A percentile compares a stretch with the other conserved stretches of the same genome.
These are phyloP conservation scores for Cephus runcator DNA, from an alignment of 2,888 invertebrate genomes.

Conservation along the genomic window DNA sequence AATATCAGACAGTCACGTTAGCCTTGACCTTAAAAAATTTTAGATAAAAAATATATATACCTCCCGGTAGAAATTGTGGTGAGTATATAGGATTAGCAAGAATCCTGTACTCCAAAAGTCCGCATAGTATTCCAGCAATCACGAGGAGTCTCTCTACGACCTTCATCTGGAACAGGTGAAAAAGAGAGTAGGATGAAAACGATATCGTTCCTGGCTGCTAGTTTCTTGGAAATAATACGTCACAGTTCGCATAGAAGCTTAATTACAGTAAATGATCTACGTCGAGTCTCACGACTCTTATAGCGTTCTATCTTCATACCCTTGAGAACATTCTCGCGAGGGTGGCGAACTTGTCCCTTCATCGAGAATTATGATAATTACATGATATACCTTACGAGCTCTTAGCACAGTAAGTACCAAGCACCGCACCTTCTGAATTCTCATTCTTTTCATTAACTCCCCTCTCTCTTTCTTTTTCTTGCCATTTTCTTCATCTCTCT, in stretches of 20 bases:
- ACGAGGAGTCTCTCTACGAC: conserved; percentile 4
- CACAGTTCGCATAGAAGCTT: not conserved
- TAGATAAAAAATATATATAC: conserved; percentile 28
- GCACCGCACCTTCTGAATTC: not conserved
- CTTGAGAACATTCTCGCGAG: not conserved
- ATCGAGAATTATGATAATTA: not conserved
- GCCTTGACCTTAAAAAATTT: not conserved
- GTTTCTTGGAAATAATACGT: not conserved
- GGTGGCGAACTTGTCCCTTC: not conserved
- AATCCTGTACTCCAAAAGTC: not conserved
- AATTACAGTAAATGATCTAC: not conserved
- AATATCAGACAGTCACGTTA: not conserved
- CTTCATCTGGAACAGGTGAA: conserved; percentile 54
- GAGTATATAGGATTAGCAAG: conserved; percentile 46
- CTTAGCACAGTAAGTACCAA: not conserved
- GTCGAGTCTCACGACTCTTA: not conserved
- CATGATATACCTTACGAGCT: not conserved
- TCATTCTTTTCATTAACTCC: not conserved
- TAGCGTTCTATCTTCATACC: not conserved
- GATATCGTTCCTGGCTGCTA: conserved; percentile 4
- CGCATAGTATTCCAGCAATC: not conserved
- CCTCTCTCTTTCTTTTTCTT: not conserved
- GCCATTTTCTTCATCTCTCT: not conserved
- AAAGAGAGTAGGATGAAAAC: conserved; percentile 25
- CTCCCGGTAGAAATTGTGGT: conserved; percentile 58